These are phyloP conservation scores for Podarcis lilfordi DNA, from an alignment of 2,797 vertebrate species.

Conservation along the genomic window DNA sequence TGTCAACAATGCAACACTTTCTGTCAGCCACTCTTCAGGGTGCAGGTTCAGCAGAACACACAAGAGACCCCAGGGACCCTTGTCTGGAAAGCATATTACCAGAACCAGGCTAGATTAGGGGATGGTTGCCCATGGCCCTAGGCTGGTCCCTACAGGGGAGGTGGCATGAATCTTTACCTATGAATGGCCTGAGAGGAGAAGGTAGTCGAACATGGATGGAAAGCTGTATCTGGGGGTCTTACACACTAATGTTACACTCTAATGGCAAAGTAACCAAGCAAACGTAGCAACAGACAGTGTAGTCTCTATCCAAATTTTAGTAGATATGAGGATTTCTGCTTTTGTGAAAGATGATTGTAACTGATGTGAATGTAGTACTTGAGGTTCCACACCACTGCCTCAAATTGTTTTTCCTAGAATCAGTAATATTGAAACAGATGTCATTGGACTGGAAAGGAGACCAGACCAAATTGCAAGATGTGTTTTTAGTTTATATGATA, in stretches of 20 bases:
- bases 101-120: background rate
- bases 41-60: background rate
- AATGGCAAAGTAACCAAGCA: background rate
- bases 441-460: too few relatives aligned
- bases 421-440: too few relatives aligned
- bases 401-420: too few relatives aligned
- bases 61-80: background rate
- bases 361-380: too few relatives aligned
- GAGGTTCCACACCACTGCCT: too few relatives aligned
- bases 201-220: background rate
- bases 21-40: background rate
- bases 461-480: too few relatives aligned
- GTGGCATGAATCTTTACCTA: background rate
- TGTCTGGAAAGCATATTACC: background rate
- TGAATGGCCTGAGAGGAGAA: background rate
- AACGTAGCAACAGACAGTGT: too few relatives aligned
- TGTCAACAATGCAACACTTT: background rate
- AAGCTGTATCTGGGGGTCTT: background rate
- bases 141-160: background rate
- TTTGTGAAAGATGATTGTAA: too few relatives aligned
- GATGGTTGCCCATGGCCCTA: background rate
- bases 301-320: background rate
- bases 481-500: too few relatives aligned
- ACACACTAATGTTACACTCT: background rate
- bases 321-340: too few relatives aligned